Base-by-base conservation (phyloP, 2,888 invertebrate species). In the Tanytarsus gracilentus region DNA sequence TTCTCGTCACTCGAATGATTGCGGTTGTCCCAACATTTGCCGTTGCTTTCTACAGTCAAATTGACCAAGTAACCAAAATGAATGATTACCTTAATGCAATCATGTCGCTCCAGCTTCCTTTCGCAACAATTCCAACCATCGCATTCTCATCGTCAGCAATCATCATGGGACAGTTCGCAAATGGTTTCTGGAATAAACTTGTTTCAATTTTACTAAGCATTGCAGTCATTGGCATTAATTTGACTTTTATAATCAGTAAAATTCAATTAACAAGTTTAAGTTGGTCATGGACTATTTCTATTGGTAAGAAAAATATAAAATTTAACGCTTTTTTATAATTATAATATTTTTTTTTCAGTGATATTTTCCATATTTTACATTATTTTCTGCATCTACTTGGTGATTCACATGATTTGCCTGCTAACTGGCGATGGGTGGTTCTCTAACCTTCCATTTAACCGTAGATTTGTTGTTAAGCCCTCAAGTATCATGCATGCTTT, bases 21-120 rank as follows among this genome's bases (percentile, higher is more conserved):
- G 93, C 93, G 25, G 91, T 93, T 64, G 72, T 83, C 6, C 79
- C 79, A 1, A 60, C 49, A 36, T 50, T 60, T 25, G 11, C n/a
- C 7, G 49, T 60, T 9, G 86, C 86, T 1, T 80, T 82, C 68
- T 83, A 79, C 67, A 81, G 81, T 64, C 70, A 79, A 63, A 81
- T 89, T 66, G 75, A 82, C 50, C 81, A 87, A 66, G 73, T 91
- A 61, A 86, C 85, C 3, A 77, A 78, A 21, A 85, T 93, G 87
- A 93, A 93, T 71, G 91, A 92, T 69, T 75, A 86, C 30, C 74
- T 93, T 36, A 93, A 93, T 72, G 89, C 89, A 0, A 79, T 92
- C 9, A 90, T 91, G 89, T 84, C 87, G 64, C 74, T 92, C 23
- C 91, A 91, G 70, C 74, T 93, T 64, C 93, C 93, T 1, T 93